Evolutionary conservation across 2,888 invertebrate genomes (phyloP), one percentile per base, ranked within the genome.

Genomic region (Himalopsyche japonica): DNA sequence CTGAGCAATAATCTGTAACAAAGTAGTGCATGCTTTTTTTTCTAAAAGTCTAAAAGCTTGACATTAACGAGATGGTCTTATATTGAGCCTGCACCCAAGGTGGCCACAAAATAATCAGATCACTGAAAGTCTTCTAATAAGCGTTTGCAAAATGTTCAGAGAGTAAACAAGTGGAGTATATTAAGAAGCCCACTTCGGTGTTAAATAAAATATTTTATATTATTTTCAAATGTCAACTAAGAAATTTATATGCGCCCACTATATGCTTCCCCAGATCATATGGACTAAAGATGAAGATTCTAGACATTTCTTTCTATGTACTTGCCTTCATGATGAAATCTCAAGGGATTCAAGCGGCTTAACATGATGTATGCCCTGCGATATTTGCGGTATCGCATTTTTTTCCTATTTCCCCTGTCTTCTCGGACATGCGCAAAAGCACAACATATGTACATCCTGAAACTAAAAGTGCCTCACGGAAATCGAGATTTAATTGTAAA

Each of bases 361-460:
- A 82, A 84, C 76, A 82, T 86, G 85, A 86, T 86, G 86, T 86
- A 84, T 86, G 84, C 86, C 77, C 78, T 82, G 49, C 81, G 57
- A 37, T 43, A 27, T 34, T 30, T 82, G 64, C 78, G 78, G 86
- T 86, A 80, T 86, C 86, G 78, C 81, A 82, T 85, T 85, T 84
- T 86, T 84, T 80, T 57, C 79, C 49, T 30, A 76, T 64, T 84
- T 27, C n/a, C 32, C 34, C n/a, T 27, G 48, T n/a, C 32, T 18
- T 37, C 30, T 79, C 24, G 24, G 77, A 32, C 32, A 37, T 77
- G 77, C 32, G 32, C 77, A 57, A 43, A 15, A 3, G 15, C 43
- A 43, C 43, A 43, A 43, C 15, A 43, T 10, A 57, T 1, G 57
- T 20, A 10, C 20, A 24, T n/a, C 3, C 20, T 5, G 20, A 57